Conservation (phyloP, 2,113 vertebrate genomes). For the Smithornis capensis region DNA sequence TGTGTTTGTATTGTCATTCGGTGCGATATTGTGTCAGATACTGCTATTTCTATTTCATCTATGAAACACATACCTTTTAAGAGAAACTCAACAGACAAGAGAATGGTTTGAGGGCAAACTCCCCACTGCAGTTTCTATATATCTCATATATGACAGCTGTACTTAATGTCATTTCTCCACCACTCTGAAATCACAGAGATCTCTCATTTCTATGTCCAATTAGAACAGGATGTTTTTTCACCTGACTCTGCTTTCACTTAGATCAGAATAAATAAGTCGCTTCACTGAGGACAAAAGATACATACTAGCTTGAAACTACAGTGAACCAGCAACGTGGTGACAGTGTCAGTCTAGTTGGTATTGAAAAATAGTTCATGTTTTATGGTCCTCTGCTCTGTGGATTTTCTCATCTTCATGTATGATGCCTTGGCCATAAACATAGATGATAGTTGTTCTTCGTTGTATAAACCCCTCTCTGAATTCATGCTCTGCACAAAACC, state of each 20-base stretch:
- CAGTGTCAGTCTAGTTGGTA: neutral
- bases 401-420: slow-evolving; percentile 10
- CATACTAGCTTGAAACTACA: neutral
- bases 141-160: slow-evolving; percentile 14
- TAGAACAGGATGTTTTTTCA: slow-evolving; percentile 6
- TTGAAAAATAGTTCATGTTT: slow-evolving; percentile 7
- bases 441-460: neutral
- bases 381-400: neutral
- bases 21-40: slow-evolving; percentile 28
- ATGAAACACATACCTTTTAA: slow-evolving; percentile 36
- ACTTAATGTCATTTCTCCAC: slow-evolving; percentile 6
- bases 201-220: slow-evolving; percentile 16
- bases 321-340: neutral
- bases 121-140: slow-evolving; percentile 15
- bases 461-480: neutral
- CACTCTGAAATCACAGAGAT: neutral
- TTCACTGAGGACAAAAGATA: neutral
- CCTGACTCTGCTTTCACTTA: slow-evolving; percentile 22
- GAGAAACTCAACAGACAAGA: slow-evolving; percentile 33
- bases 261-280: slow-evolving; percentile 42
- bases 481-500: neutral
- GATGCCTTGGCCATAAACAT: neutral
- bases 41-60: slow-evolving; percentile 47
- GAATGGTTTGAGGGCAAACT: slow-evolving; percentile 53
- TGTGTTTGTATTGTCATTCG: slow-evolving; percentile 57